Evolutionary conservation across 2,113 vertebrate species (phyloP).

Genomic region (Corvus hawaiiensis): DNA sequence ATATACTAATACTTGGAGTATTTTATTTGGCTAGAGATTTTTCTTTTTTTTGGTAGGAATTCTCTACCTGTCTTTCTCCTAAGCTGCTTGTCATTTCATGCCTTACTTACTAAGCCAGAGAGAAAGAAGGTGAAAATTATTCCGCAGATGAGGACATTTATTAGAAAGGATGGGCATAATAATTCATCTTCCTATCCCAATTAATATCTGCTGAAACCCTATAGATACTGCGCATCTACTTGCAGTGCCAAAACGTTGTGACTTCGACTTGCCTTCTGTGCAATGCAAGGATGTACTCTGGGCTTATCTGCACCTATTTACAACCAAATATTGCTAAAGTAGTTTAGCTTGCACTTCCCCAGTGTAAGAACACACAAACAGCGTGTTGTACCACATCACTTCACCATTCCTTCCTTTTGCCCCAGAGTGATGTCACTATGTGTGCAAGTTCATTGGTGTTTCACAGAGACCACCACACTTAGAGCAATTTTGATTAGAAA

Average conservation of each 20-base stretch:
- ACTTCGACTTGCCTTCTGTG: background rate
- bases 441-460: background rate
- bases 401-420: fast-evolving
- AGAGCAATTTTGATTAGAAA: background rate
- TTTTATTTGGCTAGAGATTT: background rate
- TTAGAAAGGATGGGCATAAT: background rate
- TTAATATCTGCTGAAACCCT: background rate
- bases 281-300: background rate
- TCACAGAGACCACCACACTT: background rate
- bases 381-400: too few relatives aligned
- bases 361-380: background rate
- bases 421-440: too few relatives aligned
- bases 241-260: background rate
- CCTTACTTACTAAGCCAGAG: background rate
- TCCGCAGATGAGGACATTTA: background rate
- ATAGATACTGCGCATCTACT: background rate
- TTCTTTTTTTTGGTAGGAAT: background rate
- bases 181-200: background rate
- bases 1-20: background rate
- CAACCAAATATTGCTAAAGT: background rate
- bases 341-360: background rate
- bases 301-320: background rate
- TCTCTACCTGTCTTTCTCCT: background rate
- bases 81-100: background rate
- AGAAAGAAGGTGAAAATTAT: background rate